Base-by-base conservation (phyloP, 2,888 invertebrate species). In the Mythimna lalbum region DNA sequence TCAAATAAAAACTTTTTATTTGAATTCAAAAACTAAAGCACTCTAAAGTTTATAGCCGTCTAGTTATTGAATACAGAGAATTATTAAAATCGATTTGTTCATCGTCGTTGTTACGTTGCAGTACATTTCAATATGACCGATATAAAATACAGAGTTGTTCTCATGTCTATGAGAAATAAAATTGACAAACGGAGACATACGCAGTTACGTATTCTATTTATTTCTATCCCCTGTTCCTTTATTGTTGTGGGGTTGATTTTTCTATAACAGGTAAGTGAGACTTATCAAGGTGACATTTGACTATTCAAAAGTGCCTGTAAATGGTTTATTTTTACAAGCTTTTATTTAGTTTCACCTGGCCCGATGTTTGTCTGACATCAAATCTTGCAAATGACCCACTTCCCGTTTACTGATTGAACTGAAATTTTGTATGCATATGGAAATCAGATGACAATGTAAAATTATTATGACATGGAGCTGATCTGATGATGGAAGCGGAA, bases 41-140 rank as follows among this genome's bases (percentile, higher is more conserved):
- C 27, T 69, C 14, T 12, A 43, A 62, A 55, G 33, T 63, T 61
- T 52, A 69, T 36, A 50, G 36, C 47, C 10, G 33, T 36, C 55
- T 56, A 49, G 47, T 62, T 65, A 64, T 64, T 70, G 43, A 63
- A 63, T 56, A 72, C 59, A 53, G 33, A 6, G 14, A 39, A 73
- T 49, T 23, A 73, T 53, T 59, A 27, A 66, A 66, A 72, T 76
- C 63, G 53, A 76, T 71, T 39, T 2, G 10, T n/a, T 10, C 33
- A 39, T 63, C 33, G 12, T 53, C 19, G 2, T 52, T 10, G 10
- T 4, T 47, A 56, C 56, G 21, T 39, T 47, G 10, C 12, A 21
- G 19, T 21, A 50, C 6, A 47, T 19, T 27, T 57, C 33, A 55
- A n/a, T 36, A 2, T 10, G 17, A 53, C 6, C 21, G 12, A 43